These are phyloP conservation scores for Rhynchotus rufescens DNA, from an alignment of 2,797 vertebrate genomes.

Conservation along the genomic window DNA sequence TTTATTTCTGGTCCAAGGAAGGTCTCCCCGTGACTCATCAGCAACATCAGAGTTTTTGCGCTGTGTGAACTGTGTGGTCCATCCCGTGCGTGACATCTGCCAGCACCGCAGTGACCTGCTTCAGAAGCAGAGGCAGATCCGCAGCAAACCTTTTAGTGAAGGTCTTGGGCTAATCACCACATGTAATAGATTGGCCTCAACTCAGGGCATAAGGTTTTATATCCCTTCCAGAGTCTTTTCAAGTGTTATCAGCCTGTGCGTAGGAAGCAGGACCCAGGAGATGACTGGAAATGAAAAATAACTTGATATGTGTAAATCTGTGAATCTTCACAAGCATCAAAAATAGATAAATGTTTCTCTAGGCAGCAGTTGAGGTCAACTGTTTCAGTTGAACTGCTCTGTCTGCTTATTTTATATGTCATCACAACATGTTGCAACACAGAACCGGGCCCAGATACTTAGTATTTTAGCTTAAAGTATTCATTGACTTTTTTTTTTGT, in stretches of 20 bases:
- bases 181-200: neutral
- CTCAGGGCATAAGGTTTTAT: rapidly evolving
- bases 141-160: no score
- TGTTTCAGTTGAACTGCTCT: neutral
- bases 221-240: neutral
- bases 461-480: neutral
- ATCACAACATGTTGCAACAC: rapidly evolving
- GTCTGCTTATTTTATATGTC: neutral
- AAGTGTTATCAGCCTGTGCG: neutral
- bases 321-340: neutral
- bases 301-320: rapidly evolving
- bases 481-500: neutral
- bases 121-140: neutral
- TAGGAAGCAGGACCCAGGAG: neutral
- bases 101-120: neutral
- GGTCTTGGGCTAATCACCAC: neutral
- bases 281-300: neutral
- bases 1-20: neutral
- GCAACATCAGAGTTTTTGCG: rapidly evolving
- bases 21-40: neutral
- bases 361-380: neutral
- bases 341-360: neutral
- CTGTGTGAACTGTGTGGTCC: neutral
- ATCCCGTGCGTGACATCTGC: neutral
- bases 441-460: neutral